These are phyloP conservation scores for Eolophus roseicapilla DNA, from an alignment of 2,113 vertebrate genomes.

Conservation along the genomic window DNA sequence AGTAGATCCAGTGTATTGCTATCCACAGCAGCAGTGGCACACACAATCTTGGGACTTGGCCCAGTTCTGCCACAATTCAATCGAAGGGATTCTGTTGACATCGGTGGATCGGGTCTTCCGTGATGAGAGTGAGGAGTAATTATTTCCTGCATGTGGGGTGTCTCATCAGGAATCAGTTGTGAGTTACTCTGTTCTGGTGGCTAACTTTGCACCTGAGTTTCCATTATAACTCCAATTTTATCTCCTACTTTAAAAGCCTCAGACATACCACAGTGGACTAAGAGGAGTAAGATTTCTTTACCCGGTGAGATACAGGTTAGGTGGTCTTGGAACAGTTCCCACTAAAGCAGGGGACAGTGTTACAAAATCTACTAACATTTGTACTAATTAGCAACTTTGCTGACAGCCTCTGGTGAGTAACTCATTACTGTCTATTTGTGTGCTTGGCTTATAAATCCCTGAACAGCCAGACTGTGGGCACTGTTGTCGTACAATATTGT, in stretches of 20 bases:
- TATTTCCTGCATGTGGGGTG: slow-evolving; percentile 21
- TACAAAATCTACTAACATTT: slow-evolving; percentile 55
- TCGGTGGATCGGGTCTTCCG: neutral
- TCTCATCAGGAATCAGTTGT: slow-evolving; percentile 30
- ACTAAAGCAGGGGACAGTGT: slow-evolving; percentile 48
- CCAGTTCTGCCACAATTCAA: slow-evolving; percentile 48
- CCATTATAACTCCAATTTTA: neutral
- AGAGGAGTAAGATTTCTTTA: neutral
- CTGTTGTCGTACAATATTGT: slow-evolving; percentile 44
- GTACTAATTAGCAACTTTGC: slow-evolving; percentile 69
- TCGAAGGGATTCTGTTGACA: slow-evolving; percentile 42
- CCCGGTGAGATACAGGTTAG: slow-evolving; percentile 3
- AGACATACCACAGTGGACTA: neutral
- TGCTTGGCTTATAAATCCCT: slow-evolving; percentile 63
- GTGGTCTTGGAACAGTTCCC: slow-evolving; percentile 58
- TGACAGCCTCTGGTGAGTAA: slow-evolving; percentile 67
- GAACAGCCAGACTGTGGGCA: slow-evolving; percentile 49
- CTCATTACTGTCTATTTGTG: slow-evolving; percentile 70
- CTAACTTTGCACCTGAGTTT: neutral
- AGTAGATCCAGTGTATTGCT: neutral
- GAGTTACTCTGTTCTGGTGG: neutral
- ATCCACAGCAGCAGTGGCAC: neutral
- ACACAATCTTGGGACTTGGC: slow-evolving; percentile 29
- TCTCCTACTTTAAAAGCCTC: neutral
- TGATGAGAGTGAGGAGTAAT: slow-evolving; percentile 42